Evolutionary conservation across 2,113 vertebrate species (phyloP), one percentile per base, ranked within the genome.

Genomic region (Calidris pugnax): DNA sequence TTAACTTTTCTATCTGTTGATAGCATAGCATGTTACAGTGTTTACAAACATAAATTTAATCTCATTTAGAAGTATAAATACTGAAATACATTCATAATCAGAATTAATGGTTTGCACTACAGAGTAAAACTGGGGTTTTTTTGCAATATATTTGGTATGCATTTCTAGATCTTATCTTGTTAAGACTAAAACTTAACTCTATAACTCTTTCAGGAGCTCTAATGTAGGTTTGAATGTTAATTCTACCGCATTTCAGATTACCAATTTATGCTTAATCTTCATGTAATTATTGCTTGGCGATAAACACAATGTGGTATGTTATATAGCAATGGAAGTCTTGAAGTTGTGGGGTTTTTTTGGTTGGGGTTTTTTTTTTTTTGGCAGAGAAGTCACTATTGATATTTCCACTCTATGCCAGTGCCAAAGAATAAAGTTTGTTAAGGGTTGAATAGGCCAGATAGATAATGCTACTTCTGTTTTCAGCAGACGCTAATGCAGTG

Each of bases 401-500:
- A 89, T 89, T 96, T 92, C 80, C 32, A 48, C 66, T 79, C 51
- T 87, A 23, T 82, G 74, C 69, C 79, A 85, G 37, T 85, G 77
- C 76, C 7, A 21, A 96, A 92, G 66, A 93, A 76, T 76, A 97
- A 96, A 95, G 84, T 91, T 92, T 97, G 68, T 87, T 87, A 91
- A 85, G 93, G 88, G 92, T 75, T 96, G 95, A 96, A 81, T 39
- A 92, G 90, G 80, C 73, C 89, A 92, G 74, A 95, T 28, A 92
- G 90, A 97, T 95, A 96, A 95, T 85, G 87, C 89, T 92, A 87
- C 77, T 95, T 93, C 95, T 95, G 94, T 95, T 93, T 96, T 64
- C 96, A 85, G 86, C 90, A 89, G 88, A 92, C 14, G 41, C 86
- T 92, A 93, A 79, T 62, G 53, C 80, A 89, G 37, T 78, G 85